Percentiles rank a stretch among this genome's conserved stretches.
Conservation (phyloP, 2,888 invertebrate genomes). For the Beris chalybata region DNA sequence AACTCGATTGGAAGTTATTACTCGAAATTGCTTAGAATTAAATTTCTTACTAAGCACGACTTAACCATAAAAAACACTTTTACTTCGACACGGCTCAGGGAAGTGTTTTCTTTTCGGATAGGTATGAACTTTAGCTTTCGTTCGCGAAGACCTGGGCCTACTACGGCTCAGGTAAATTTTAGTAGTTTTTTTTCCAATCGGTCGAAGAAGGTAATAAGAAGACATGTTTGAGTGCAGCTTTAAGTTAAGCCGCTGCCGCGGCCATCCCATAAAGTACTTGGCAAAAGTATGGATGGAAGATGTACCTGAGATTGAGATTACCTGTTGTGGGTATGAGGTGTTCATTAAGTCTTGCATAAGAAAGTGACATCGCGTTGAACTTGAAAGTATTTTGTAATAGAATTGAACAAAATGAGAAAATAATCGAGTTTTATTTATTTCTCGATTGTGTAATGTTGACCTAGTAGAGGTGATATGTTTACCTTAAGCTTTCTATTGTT, state of each 20-base stretch:
- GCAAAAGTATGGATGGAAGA: conserved; percentile 15
- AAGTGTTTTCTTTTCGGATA: conserved; percentile 20
- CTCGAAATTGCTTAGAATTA: conserved; percentile 34
- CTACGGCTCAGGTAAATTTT: too few species aligned
- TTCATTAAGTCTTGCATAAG: conserved; percentile 16
- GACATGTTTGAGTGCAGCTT: conserved; percentile 11
- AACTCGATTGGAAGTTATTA: conserved; percentile 23
- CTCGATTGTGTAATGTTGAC: conserved; percentile 28
- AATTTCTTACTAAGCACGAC: conserved; percentile 35
- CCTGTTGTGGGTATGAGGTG: too few species aligned
- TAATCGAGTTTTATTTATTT: conserved; percentile 28
- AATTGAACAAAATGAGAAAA: conserved; percentile 27
- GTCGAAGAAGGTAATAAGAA: too few species aligned
- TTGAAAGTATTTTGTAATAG: conserved; percentile 29
- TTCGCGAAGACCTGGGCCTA: not conserved
- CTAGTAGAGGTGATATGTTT: conserved; percentile 24
- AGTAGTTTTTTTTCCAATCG: too few species aligned
- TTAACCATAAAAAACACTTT: conserved; percentile 37
- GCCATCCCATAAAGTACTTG: conserved; percentile 12
- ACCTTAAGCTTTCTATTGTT: conserved; percentile 30
- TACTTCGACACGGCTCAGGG: conserved; percentile 27
- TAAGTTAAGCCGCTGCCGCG: conserved; percentile 6
- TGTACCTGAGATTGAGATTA: conserved; percentile 8
- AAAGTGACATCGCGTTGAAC: conserved; percentile 32
- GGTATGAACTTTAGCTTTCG: conserved; percentile 19